phyloP scores from a whole-genome alignment of 1,140 invertebrate genomes.

The Megalopta genalis region DNA sequence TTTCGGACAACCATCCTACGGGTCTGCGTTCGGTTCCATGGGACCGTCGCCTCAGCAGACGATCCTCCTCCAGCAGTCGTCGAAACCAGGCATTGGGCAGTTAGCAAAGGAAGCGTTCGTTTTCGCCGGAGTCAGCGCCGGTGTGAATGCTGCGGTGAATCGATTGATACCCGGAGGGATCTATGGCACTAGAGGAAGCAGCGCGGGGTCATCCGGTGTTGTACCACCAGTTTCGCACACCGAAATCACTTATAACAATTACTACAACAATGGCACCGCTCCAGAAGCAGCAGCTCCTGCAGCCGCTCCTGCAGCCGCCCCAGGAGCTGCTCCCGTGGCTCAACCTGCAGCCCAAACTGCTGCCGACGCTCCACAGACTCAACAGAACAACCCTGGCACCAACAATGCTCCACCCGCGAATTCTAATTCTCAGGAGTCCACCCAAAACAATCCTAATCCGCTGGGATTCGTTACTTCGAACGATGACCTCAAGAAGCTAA shows the following conservation, averaged over 20 bases:
- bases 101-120: slow-evolving; percentile 78
- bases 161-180: slow-evolving; percentile 76
- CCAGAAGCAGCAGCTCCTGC: slow-evolving; percentile 39
- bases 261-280: slow-evolving; percentile 71
- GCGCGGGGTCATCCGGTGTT: slow-evolving; percentile 17
- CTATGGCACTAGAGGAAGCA: slow-evolving; percentile 66
- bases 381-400: slow-evolving; percentile 33
- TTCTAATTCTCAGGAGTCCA: slow-evolving; percentile 45
- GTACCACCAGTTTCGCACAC: slow-evolving; percentile 64
- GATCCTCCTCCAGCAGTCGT: slow-evolving; percentile 64
- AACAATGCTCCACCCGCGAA: slow-evolving; percentile 42
- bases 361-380: slow-evolving; percentile 13
- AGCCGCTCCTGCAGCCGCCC: slow-evolving; percentile 13
- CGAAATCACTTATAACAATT: slow-evolving; percentile 77
- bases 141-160: slow-evolving; percentile 77
- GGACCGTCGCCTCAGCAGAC: slow-evolving; percentile 67
- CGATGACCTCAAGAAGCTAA: slow-evolving; percentile 75
- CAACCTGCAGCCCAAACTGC: slow-evolving; percentile 34
- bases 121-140: no score
- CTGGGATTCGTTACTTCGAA: slow-evolving; percentile 71
- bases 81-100: slow-evolving; percentile 76
- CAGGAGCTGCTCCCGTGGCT: slow-evolving; percentile 2
- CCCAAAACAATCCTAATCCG: slow-evolving; percentile 64
- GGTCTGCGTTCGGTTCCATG: slow-evolving; percentile 60
- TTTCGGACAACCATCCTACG: slow-evolving; percentile 56